Evolutionary conservation across 2,888 invertebrate genomes (phyloP).

Genomic region (Torymus aiolomorphi): DNA sequence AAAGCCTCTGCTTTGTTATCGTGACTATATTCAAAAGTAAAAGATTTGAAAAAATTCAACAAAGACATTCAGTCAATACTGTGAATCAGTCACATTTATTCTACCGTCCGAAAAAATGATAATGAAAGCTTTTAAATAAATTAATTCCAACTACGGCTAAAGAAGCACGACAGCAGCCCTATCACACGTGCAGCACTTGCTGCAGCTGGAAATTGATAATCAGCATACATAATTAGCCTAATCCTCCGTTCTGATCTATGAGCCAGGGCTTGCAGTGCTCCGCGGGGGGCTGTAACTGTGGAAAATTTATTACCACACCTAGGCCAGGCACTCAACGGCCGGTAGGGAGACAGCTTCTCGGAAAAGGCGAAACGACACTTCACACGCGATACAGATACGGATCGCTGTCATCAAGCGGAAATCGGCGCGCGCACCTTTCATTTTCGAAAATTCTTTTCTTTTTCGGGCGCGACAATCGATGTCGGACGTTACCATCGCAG

Average conservation of each 20-base stretch:
- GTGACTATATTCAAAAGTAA: no score
- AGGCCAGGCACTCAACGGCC: background rate
- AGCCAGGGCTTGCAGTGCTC: background rate
- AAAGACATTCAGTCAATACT: no score
- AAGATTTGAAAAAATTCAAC: no score
- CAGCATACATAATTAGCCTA: constrained; percentile 49
- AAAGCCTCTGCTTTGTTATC: no score
- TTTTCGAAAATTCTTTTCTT: no score
- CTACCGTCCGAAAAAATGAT: no score
- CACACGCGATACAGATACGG: constrained; percentile 38
- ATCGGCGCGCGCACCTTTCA: no score
- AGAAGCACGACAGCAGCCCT: no score
- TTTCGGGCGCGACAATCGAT: constrained; percentile 8
- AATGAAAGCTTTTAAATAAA: no score
- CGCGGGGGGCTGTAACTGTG: background rate
- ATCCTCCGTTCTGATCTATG: constrained; percentile 45
- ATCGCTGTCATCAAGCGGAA: constrained; percentile 18
- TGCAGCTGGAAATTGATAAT: constrained; percentile 50
- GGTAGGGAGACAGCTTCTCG: constrained; percentile 29
- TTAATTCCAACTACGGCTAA: no score
- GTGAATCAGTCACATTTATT: no score
- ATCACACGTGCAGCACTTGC: no score
- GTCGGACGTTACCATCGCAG: constrained; percentile 2
- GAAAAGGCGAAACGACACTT: constrained; percentile 37
- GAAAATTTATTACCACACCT: constrained; percentile 34